A percentile compares a stretch with the other conserved stretches of the same genome.
Evolutionary conservation across 2,888 invertebrate genomes (phyloP).

Genomic region (Ctenicera cuprea): DNA sequence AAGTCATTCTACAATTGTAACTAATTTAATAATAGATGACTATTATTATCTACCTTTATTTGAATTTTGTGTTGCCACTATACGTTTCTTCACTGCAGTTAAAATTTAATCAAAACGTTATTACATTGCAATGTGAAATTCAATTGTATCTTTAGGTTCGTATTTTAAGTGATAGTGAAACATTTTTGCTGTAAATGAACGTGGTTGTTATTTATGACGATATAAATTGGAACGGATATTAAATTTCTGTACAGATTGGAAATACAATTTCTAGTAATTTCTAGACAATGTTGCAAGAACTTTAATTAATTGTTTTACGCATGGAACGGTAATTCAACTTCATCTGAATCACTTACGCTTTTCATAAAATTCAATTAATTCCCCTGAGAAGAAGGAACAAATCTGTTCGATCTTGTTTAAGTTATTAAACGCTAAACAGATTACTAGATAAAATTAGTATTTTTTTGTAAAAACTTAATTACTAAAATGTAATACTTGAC

Average conservation of each 20-base stretch:
- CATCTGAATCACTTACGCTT: background rate
- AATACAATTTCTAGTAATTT: conserved; percentile 18
- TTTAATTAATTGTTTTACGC: conserved; percentile 23
- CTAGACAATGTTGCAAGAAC: conserved; percentile 10
- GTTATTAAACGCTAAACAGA: too few species aligned
- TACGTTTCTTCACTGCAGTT: background rate
- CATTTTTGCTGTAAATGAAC: conserved; percentile 38
- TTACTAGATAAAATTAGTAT: too few species aligned
- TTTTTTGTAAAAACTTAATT: too few species aligned
- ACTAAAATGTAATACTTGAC: too few species aligned
- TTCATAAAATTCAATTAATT: too few species aligned
- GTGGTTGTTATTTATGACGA: conserved; percentile 34
- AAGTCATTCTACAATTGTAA: background rate
- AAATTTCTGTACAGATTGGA: conserved; percentile 37
- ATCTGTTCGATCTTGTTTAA: too few species aligned
- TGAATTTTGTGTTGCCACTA: background rate
- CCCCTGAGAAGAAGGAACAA: too few species aligned
- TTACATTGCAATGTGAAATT: conserved; percentile 16
- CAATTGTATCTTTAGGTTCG: conserved; percentile 32
- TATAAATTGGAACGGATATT: conserved; percentile 40
- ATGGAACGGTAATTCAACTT: background rate
- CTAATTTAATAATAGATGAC: background rate
- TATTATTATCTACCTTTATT: background rate
- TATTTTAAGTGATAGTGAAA: conserved; percentile 30
- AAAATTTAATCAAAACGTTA: conserved; percentile 19